Base-by-base conservation (phyloP, 2,888 invertebrate genomes). In the Cryptocephalus moraei region DNA sequence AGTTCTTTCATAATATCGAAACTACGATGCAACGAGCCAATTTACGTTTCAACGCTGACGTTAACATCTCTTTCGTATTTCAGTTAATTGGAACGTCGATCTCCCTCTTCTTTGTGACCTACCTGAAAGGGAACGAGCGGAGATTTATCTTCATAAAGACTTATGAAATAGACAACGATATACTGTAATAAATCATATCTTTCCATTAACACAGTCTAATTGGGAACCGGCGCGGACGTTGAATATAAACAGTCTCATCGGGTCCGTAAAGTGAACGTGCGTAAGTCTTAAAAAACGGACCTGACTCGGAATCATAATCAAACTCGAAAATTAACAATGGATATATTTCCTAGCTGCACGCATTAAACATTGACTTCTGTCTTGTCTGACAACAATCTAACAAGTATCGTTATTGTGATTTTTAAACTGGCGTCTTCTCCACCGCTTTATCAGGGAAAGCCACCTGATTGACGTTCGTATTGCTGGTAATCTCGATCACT, bases 351-450 rank as follows among this genome's bases (percentile, higher is more conserved):
- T 22, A 22, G 22, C 22, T 4, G 22, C 2, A 22, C 22, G 6
- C 3, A 4, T 22, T 22, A 4, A 22, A 22, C 22, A 22, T 4
- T 22, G 22, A 22, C 22, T 22, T 22, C 22, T 22, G 22, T 22
- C 3, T 22, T n/a, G n/a, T n/a, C n/a, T n/a, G n/a, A n/a, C n/a
- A n/a, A 39, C 39, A 39, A 39, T 14, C 13, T 39, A 39, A 12
- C 4, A 13, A 10, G 34, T 22, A 9, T 14, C 31, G 8, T 8
- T 9, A 11, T 36, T 43, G 9, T 32, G 32, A 2, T 32, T 34
- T 43, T 56, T 55, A 62, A 14, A 62, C 62, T 11, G 56, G 49
- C 1, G 62, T 63, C 40, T 56, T 63, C 34, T 62, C 62, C 8
- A 58, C 42, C 11, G 57, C 48, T 44, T 55, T 60, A 46, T 61